Percentiles rank a stretch among this genome's conserved stretches.
These are phyloP conservation scores for Anguilla marmorata DNA, from an alignment of 2,797 vertebrate genomes.

Conservation along the genomic window DNA sequence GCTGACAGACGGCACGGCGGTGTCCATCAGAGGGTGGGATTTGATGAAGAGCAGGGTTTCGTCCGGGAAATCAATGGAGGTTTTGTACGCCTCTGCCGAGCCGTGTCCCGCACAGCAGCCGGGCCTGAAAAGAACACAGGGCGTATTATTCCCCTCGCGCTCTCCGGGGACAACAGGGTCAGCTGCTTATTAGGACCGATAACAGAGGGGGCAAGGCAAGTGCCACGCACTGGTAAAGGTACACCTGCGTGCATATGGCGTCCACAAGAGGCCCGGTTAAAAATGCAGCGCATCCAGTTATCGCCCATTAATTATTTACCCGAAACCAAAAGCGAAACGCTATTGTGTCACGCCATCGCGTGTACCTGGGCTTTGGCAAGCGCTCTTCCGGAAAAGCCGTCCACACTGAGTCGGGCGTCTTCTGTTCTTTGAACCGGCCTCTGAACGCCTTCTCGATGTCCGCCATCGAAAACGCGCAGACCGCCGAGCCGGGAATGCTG, in stretches of 20 bases:
- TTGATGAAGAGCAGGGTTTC: slow-evolving; percentile 97
- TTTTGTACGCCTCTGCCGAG: slow-evolving; percentile 87
- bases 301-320: slow-evolving; percentile 70
- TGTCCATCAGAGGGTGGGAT: slow-evolving; percentile 96
- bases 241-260: slow-evolving; percentile 51
- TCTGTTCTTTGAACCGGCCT: slow-evolving; percentile 98
- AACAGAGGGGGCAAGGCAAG: slow-evolving; percentile 44
- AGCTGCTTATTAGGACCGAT: slow-evolving; percentile 61
- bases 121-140: slow-evolving; percentile 75
- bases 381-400: slow-evolving; percentile 94
- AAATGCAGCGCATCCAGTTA: slow-evolving; percentile 71
- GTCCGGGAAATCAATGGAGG: slow-evolving; percentile 94
- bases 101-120: slow-evolving; percentile 92
- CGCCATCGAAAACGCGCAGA: slow-evolving; percentile 96
- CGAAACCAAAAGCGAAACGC: background rate
- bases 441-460: slow-evolving; percentile 94
- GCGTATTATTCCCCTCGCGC: slow-evolving; percentile 32
- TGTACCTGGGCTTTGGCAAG: slow-evolving; percentile 92
- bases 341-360: background rate
- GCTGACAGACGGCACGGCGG: slow-evolving; percentile 86
- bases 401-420: slow-evolving; percentile 96
- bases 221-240: slow-evolving; percentile 44
- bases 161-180: slow-evolving; percentile 50
- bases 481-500: slow-evolving; percentile 97
- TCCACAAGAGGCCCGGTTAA: slow-evolving; percentile 62